phyloP scores from a whole-genome alignment of 2,113 vertebrate genomes.

The Gymnobelideus leadbeateri region DNA sequence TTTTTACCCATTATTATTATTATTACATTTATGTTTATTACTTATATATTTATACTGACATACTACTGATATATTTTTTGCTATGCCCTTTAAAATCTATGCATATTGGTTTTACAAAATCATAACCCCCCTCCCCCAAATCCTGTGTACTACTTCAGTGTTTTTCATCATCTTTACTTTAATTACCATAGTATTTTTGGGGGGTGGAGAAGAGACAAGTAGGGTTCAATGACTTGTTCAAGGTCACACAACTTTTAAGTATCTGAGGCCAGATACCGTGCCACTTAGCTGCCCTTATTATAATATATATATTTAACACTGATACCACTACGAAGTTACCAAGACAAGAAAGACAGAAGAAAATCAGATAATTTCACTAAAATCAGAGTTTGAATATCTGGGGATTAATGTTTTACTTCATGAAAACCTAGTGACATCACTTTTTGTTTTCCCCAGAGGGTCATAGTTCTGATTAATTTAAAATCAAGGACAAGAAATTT shows the following conservation, averaged over 20 bases:
- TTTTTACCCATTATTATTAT: not conserved
- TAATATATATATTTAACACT: too few relatives aligned
- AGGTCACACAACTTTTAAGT: too few relatives aligned
- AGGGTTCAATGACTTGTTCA: too few relatives aligned
- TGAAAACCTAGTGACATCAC: constrained; percentile 11
- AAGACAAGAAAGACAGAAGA: constrained; percentile 8
- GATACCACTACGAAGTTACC: too few relatives aligned
- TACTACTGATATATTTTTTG: too few relatives aligned
- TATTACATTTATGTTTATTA: not conserved
- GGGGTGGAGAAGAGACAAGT: too few relatives aligned
- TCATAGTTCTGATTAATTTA: constrained; percentile 13
- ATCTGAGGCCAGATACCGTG: too few relatives aligned
- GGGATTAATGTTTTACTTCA: not conserved
- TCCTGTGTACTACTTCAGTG: not conserved
- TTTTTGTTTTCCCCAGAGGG: constrained; percentile 16
- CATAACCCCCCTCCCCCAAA: not conserved
- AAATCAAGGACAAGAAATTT: not conserved
- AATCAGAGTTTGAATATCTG: not conserved
- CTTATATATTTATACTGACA: too few relatives aligned
- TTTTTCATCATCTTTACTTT: too few relatives aligned
- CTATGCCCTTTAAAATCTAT: not conserved
- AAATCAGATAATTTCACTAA: constrained; percentile 8
- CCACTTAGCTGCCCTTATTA: too few relatives aligned
- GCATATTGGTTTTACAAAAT: not conserved
- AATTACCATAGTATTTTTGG: too few relatives aligned